Evolutionary conservation across 1,140 invertebrate genomes (phyloP).

Genomic region (Lepidurus packardi): DNA sequence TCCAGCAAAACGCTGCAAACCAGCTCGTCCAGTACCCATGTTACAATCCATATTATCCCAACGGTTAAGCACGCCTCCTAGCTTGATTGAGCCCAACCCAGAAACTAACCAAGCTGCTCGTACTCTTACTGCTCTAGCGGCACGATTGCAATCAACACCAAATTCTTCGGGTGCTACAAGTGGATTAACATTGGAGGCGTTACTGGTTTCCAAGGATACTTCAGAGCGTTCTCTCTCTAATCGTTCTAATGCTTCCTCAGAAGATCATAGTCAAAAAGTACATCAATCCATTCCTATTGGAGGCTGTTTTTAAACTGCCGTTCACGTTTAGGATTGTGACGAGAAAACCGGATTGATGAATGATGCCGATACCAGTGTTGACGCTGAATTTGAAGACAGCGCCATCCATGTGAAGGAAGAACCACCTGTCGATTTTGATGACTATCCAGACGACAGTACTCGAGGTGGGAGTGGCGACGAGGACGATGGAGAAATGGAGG

Average conservation of each 20-base stretch:
- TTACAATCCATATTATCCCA: conserved; percentile 35
- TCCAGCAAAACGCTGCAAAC: conserved; percentile 25
- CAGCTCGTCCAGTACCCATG: conserved; percentile 35
- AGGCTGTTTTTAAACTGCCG: neutral
- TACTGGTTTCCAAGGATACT: neutral
- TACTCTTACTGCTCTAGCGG: neutral
- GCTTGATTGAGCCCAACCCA: neutral
- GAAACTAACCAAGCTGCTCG: neutral
- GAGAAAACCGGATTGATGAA: neutral
- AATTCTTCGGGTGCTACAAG: neutral
- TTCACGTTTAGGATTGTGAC: neutral
- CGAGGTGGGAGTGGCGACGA: conserved; percentile 28
- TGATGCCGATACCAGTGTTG: neutral
- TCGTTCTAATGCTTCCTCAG: neutral
- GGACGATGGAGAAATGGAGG: conserved; percentile 32
- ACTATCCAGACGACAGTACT: conserved; percentile 32
- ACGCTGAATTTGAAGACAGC: neutral
- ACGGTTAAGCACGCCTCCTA: conserved; percentile 25
- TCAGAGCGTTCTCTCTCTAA: neutral
- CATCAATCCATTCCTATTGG: neutral
- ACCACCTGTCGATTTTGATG: conserved; percentile 33
- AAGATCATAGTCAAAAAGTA: conserved; percentile 16
- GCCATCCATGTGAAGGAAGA: conserved; percentile 31
- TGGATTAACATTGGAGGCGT: conserved; percentile 23
- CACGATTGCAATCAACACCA: neutral